These are phyloP conservation scores for Hoplostethus atlanticus DNA, from an alignment of 2,797 vertebrate genomes.

Conservation along the genomic window DNA sequence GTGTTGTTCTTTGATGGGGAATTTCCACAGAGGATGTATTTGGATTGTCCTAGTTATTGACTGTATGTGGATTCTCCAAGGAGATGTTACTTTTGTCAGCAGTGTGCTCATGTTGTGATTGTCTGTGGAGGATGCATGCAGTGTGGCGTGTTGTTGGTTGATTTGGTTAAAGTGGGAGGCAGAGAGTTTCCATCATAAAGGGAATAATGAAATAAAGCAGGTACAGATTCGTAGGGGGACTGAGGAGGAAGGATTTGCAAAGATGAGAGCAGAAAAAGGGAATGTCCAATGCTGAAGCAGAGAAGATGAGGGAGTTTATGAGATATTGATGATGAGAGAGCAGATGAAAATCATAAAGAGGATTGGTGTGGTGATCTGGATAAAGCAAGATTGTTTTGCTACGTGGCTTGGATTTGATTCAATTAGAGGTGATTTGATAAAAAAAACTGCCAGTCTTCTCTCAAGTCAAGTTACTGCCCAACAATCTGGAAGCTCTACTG, in stretches of 20 bases:
- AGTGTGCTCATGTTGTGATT: conserved; percentile 9
- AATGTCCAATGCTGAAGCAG: not conserved
- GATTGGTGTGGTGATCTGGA: too few relatives aligned
- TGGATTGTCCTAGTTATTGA: not conserved
- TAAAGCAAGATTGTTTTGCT: too few relatives aligned
- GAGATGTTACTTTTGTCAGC: not conserved
- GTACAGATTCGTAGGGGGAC: not conserved
- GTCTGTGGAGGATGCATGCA: conserved; percentile 7
- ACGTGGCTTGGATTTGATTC: too few relatives aligned
- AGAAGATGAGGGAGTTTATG: not conserved
- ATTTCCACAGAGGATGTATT: not conserved
- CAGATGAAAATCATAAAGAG: not conserved
- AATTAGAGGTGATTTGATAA: too few relatives aligned
- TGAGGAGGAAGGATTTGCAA: not conserved
- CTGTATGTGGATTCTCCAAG: not conserved
- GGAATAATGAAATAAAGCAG: conserved; percentile 25
- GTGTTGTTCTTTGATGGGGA: conserved; percentile 12
- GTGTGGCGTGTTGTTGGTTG: conserved; percentile 15
- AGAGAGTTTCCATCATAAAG: not conserved
- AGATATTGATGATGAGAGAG: not conserved
- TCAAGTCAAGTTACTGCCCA: conserved; percentile 58
- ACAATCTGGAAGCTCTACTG: conserved; percentile 57
- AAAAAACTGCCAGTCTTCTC: conserved; percentile 22
- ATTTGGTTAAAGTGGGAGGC: conserved; percentile 2
- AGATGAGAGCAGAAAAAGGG: not conserved